Percentiles rank a stretch among this genome's conserved stretches.
phyloP scores from a whole-genome alignment of 1,140 invertebrate genomes.

The Macrobrachium nipponense region DNA sequence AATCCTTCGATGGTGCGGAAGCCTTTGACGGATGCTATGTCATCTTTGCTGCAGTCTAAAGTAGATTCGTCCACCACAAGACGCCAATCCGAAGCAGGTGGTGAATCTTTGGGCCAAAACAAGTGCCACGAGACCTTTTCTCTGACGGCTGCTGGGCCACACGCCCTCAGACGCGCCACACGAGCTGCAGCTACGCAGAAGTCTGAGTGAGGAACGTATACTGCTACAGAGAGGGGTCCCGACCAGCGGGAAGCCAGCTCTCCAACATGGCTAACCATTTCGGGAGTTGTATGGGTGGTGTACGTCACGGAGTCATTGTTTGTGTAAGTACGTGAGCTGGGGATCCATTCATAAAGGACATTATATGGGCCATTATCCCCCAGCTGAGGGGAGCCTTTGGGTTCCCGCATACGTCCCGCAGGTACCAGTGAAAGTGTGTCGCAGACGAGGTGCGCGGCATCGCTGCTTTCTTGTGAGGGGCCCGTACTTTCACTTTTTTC shows the following conservation, averaged over 20 bases:
- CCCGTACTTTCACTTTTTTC: background rate
- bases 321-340: conserved; percentile 30
- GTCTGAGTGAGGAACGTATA: conserved; percentile 79
- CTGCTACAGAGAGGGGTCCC: conserved; percentile 79
- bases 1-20: conserved; percentile 81
- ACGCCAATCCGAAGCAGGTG: conserved; percentile 64
- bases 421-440: conserved; percentile 22
- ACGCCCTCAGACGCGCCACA: conserved; percentile 70
- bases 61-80: conserved; percentile 43
- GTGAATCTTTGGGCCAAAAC: conserved; percentile 73
- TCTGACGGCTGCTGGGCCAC: conserved; percentile 76
- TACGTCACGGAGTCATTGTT: conserved; percentile 72
- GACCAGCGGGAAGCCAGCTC: conserved; percentile 80
- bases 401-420: conserved; percentile 19
- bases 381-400: conserved; percentile 71
- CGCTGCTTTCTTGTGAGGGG: background rate
- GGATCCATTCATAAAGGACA: conserved; percentile 76
- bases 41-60: conserved; percentile 72
- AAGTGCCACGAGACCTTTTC: conserved; percentile 79
- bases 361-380: conserved; percentile 73
- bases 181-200: conserved; percentile 74
- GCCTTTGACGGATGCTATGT: conserved; percentile 76
- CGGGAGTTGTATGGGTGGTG: conserved; percentile 80
- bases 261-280: conserved; percentile 78
- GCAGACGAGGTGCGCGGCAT: conserved; percentile 32